Percentiles rank a stretch among this genome's conserved stretches.
Conservation (phyloP, 2,888 invertebrate species). For the Macrostomum cliftonense region DNA sequence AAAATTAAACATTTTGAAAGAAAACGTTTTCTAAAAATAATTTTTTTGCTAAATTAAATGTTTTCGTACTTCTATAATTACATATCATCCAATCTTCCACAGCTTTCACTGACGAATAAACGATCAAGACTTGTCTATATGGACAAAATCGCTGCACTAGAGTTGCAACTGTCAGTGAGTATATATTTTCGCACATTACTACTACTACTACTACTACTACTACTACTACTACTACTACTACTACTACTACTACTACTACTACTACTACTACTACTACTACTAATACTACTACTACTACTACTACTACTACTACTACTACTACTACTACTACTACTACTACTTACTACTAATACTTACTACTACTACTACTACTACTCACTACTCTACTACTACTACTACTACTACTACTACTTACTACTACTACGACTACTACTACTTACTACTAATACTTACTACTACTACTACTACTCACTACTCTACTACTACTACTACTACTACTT, state of each 20-base stretch:
- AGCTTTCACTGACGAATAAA: no score
- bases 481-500: constrained; percentile 6
- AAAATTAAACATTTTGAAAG: no score
- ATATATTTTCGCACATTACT: not conserved
- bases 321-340: constrained; percentile 10
- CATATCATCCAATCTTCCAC: no score
- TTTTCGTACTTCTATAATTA: no score
- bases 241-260: constrained; percentile 11
- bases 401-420: constrained; percentile 9
- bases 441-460: constrained; percentile 7
- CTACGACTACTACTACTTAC: constrained; percentile 10
- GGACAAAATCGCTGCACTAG: no score
- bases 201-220: constrained; percentile 10
- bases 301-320: constrained; percentile 12
- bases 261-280: constrained; percentile 10
- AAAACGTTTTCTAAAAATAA: no score
- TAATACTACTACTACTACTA: constrained; percentile 11
- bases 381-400: constrained; percentile 20
- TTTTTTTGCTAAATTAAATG: no score
- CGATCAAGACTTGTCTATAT: no score
- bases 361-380: constrained; percentile 21
- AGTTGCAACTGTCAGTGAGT: no score
- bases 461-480: constrained; percentile 6
- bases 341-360: constrained; percentile 6
- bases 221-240: constrained; percentile 10